Conservation (phyloP, 2,797 vertebrate species). For the Sternotherus odoratus region DNA sequence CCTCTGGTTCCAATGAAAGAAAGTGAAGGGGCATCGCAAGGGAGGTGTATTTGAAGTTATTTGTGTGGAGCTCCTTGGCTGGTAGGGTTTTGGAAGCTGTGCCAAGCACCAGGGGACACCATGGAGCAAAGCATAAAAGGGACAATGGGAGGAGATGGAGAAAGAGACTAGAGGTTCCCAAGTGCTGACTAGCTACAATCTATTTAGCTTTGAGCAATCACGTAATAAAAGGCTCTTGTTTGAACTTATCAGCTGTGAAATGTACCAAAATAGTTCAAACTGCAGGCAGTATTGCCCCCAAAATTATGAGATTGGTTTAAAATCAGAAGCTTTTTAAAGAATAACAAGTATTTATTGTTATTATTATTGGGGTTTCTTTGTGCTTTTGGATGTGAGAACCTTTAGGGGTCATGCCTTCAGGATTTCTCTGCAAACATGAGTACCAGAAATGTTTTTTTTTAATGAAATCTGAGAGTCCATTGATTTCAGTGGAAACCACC, state of each 20-base stretch:
- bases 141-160: background rate
- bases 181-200: background rate
- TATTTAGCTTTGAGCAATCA: background rate
- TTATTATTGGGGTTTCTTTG: background rate
- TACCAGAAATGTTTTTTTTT: background rate
- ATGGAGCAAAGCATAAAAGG: background rate
- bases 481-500: background rate
- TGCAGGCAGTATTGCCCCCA: background rate
- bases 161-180: background rate
- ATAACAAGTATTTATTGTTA: background rate
- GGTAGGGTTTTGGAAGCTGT: background rate
- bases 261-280: no score
- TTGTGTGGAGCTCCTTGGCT: background rate
- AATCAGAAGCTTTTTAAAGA: background rate
- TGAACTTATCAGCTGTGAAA: background rate
- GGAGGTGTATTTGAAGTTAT: background rate
- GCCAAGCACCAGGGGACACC: background rate
- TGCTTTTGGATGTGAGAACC: background rate
- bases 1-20: background rate
- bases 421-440: background rate
- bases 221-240: background rate
- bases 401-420: background rate
- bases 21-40: background rate
- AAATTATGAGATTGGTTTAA: background rate
- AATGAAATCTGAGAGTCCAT: background rate